Conservation (phyloP, 1,140 invertebrate species). For the Drosophila sp. region DNA sequence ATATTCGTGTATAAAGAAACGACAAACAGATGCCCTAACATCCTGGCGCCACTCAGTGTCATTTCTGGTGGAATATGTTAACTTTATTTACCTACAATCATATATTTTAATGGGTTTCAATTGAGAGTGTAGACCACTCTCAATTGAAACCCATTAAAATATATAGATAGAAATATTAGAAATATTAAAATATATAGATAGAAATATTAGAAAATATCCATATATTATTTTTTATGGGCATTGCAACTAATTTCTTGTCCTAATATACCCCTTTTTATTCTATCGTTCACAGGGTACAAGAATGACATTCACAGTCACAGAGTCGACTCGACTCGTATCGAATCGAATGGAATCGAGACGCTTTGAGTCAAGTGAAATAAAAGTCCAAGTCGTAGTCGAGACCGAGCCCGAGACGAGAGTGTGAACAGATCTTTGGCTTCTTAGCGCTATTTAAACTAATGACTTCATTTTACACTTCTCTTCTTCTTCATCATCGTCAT, state of each 20-base stretch:
- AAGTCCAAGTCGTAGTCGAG: neutral
- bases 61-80: no score
- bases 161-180: no score
- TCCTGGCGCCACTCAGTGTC: no score
- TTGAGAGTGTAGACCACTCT: no score
- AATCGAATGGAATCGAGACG: neutral
- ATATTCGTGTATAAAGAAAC: neutral
- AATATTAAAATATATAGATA: no score
- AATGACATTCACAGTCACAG: slow-evolving; percentile 5
- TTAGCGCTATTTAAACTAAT: slow-evolving; percentile 14
- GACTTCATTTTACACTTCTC: slow-evolving; percentile 9
- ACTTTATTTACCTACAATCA: no score
- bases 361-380: neutral
- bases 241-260: no score
- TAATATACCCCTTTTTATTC: neutral
- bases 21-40: neutral
- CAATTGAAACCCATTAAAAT: no score
- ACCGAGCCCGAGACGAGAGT: neutral
- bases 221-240: no score
- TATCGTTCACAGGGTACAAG: neutral
- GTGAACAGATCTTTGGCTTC: slow-evolving; percentile 19
- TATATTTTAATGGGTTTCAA: no score
- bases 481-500: neutral
- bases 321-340: neutral
- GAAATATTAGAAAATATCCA: no score